These are phyloP conservation scores for Nothoprocta perdicaria DNA, from an alignment of 2,113 vertebrate species.

Conservation along the genomic window DNA sequence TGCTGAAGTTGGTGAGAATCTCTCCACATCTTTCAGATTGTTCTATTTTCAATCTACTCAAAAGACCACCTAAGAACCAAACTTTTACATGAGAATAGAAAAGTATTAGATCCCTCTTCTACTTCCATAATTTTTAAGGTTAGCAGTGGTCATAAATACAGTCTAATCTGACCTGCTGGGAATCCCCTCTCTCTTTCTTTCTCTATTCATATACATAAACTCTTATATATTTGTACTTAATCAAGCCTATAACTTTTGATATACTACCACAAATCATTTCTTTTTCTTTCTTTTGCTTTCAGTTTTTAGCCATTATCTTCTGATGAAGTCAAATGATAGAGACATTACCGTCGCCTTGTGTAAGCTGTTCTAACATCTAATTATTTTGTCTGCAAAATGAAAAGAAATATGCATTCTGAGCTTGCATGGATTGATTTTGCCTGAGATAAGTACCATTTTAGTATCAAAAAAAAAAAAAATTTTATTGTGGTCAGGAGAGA, in stretches of 20 bases:
- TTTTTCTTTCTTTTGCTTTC: background rate
- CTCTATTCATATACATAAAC: background rate
- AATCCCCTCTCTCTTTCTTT: background rate
- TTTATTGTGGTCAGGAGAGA: background rate
- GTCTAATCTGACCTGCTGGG: background rate
- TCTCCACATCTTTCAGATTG: background rate
- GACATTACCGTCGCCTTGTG: background rate
- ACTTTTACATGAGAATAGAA: background rate
- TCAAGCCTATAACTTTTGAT: background rate
- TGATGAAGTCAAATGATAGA: background rate
- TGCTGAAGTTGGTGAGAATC: background rate
- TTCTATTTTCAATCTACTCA: background rate
- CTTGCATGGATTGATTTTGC: background rate
- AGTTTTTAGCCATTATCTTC: background rate
- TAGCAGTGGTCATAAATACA: background rate
- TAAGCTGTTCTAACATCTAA: background rate
- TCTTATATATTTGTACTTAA: background rate
- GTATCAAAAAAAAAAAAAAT: background rate
- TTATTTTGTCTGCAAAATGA: background rate
- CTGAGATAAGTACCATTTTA: background rate
- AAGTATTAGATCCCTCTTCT: background rate
- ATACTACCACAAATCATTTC: accelerated
- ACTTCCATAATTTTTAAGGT: background rate
- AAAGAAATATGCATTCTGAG: background rate
- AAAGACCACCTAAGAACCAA: background rate